Conservation (phyloP, 2,113 vertebrate genomes). For the Coptodon rendalli region DNA sequence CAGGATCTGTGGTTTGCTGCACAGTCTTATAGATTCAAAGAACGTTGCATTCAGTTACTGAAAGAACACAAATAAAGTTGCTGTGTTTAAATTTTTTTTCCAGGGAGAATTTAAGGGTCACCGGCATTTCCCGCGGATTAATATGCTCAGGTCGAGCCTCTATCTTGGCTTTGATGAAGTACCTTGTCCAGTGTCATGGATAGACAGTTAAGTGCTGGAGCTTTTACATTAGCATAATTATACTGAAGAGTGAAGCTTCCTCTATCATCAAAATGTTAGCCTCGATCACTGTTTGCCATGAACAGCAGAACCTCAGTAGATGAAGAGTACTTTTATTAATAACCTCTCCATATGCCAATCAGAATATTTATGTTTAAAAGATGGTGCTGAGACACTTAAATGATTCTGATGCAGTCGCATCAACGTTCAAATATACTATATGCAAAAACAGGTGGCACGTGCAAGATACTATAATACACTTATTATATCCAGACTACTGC, state of each 20-base stretch:
- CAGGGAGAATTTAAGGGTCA: slow-evolving; percentile 21
- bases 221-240: slow-evolving; percentile 69
- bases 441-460: not conserved
- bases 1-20: not conserved
- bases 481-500: not conserved
- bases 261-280: slow-evolving; percentile 67
- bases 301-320: slow-evolving; percentile 30
- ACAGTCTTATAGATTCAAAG: not conserved
- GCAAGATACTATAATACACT: not conserved
- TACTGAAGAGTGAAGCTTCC: slow-evolving; percentile 52
- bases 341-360: slow-evolving; percentile 47
- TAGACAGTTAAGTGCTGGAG: slow-evolving; percentile 55
- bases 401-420: not conserved
- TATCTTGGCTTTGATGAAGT: slow-evolving; percentile 57
- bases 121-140: not conserved
- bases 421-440: not conserved
- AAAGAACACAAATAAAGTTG: slow-evolving; percentile 30
- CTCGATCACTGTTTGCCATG: slow-evolving; percentile 47
- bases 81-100: not conserved
- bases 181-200: slow-evolving; percentile 53
- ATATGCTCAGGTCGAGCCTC: slow-evolving; percentile 39
- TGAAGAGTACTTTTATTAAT: slow-evolving; percentile 63
- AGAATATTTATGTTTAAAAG: not conserved
- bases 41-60: not conserved
- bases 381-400: slow-evolving; percentile 2